Conservation (phyloP, 2,797 vertebrate genomes). For the Phoeniculus purpureus region DNA sequence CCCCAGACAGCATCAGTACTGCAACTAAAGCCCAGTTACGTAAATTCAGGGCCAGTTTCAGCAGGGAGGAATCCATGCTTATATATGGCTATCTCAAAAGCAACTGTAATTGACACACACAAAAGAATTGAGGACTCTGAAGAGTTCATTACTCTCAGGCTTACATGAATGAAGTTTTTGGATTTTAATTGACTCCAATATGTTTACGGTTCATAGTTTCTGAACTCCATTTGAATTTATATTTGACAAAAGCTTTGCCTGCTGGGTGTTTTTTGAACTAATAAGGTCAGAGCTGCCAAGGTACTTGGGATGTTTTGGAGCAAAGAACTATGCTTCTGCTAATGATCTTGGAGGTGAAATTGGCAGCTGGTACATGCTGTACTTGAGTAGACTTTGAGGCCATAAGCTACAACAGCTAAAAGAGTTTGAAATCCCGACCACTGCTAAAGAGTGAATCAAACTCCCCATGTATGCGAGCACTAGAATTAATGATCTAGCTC, state of each 20-base stretch:
- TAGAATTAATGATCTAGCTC: background rate
- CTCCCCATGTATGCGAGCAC: background rate
- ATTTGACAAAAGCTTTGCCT: background rate
- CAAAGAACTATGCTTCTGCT: background rate
- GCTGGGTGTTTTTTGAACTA: background rate
- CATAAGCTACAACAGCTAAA: background rate
- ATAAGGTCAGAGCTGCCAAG: background rate
- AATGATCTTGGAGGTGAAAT: background rate
- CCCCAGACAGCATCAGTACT: accelerated
- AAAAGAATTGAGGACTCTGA: background rate
- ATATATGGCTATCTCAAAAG: background rate
- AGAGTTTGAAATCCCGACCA: background rate
- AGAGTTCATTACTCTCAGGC: background rate
- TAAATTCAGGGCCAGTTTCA: background rate
- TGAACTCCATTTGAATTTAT: background rate
- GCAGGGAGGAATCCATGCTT: background rate
- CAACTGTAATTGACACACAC: background rate
- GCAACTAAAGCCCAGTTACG: background rate
- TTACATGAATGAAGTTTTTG: background rate
- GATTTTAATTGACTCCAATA: background rate
- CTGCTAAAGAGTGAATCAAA: background rate
- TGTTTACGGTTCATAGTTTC: background rate
- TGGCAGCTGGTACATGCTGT: background rate
- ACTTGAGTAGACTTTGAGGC: background rate
- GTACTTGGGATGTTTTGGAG: background rate